These are phyloP conservation scores for Vulpes lagopus DNA, from an alignment of 2,113 vertebrate species.

Conservation along the genomic window DNA sequence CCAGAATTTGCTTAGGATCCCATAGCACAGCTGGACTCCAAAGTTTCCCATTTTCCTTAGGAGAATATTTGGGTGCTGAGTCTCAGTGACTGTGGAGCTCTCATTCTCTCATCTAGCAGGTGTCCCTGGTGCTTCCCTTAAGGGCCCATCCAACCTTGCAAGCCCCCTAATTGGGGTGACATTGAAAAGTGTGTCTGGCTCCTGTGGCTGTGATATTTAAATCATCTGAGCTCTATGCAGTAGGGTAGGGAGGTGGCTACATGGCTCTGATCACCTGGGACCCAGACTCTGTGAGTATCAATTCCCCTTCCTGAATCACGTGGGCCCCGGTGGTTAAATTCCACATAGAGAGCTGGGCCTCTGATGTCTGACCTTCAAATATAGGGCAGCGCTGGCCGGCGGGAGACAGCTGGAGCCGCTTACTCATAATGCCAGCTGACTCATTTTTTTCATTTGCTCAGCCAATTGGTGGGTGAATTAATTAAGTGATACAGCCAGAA, in stretches of 20 bases:
- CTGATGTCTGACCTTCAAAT: slow-evolving; percentile 78
- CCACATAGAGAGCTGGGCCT: background rate
- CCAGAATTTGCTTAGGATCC: background rate
- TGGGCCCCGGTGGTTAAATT: background rate
- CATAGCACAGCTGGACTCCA: background rate
- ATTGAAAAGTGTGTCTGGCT: slow-evolving; percentile 72
- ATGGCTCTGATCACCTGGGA: background rate
- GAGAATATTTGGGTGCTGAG: background rate
- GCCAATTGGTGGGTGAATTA: slow-evolving; percentile 62
- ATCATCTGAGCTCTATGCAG: slow-evolving; percentile 26
- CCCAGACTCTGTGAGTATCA: background rate
- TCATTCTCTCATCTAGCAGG: slow-evolving; percentile 17
- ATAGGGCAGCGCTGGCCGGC: slow-evolving; percentile 60
- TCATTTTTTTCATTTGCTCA: background rate
- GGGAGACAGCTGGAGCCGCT: slow-evolving; percentile 67
- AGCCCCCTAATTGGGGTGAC: slow-evolving; percentile 70
- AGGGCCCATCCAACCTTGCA: slow-evolving; percentile 43
- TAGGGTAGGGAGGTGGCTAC: background rate
- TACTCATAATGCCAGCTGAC: slow-evolving; percentile 34
- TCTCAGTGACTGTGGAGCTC: background rate
- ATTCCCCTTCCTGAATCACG: background rate
- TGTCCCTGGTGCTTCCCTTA: background rate
- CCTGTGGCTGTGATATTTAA: slow-evolving; percentile 72
- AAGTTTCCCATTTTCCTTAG: background rate
- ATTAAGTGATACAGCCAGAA: slow-evolving; percentile 54